Evolutionary conservation across 2,888 invertebrate species (phyloP), one percentile per base, ranked within the genome.

Genomic region (Petrolisthes cinctipes): DNA sequence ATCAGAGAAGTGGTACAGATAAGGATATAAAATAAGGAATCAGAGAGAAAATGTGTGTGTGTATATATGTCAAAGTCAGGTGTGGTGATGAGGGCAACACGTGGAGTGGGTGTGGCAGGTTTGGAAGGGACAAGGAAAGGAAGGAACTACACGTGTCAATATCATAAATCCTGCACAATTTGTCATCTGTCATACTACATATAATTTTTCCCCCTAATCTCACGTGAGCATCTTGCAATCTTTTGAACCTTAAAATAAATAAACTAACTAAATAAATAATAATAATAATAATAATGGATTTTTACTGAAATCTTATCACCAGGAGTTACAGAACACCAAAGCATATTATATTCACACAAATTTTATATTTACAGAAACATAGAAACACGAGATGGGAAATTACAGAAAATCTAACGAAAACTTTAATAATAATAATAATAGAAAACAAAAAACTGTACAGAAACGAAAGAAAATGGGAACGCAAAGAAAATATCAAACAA

Each of bases 51-150:
- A 4, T 79, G 14, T 79, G 54, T 56, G 37, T 61, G 66, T 82
- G 82, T 82, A 61, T 82, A 61, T 82, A 61, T 82, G 82, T 66
- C 51, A n/a, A 53, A 53, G n/a, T 56, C 51, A 57, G 81, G 20
- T n/a, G 37, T n/a, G 56, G 81, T 61, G 81, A 37, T 37, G 37
- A 37, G 37, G 37, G 37, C 1, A 37, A 37, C 37, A 37, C 37
- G 37, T 37, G 37, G 0, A 37, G 37, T 37, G 37, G 37, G 37
- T 37, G 37, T 37, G 37, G 37, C 37, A 37, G 37, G 37, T 37
- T 37, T 37, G 37, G 37, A 37, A 37, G 37, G 37, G 37, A 37
- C 37, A 37, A 37, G 37, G 37, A 37, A 20, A 14, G 11, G 37
- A 56, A 37, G 78, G 78, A n/a, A 56, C 54, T 79, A 14, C 56